Base-by-base conservation (phyloP, 1,140 invertebrate genomes). In the Hestina assimilis region DNA sequence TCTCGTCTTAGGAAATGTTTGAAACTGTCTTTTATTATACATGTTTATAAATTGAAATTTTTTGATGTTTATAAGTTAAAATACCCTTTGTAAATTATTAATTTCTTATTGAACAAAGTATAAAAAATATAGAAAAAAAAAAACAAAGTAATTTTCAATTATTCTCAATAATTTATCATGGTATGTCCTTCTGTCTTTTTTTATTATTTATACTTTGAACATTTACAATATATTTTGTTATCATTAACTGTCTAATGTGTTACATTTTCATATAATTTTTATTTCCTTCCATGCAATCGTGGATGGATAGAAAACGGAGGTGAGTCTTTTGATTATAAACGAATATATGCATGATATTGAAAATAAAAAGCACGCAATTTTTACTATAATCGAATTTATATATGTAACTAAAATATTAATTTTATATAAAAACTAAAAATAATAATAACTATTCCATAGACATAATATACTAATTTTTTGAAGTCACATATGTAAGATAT, bases 301-400 rank as follows among this genome's bases (percentile, higher is more conserved):
- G 72, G 72, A 75, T 46, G 70, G 63, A 75, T 70, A 86, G 83
- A 86, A 66, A 86, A 86, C 52, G 83, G 83, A 79, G 83, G 83
- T 86, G 72, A 83, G 83, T 83, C 67, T 45, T 42, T 19, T 38
- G 23, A 17, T 43, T 48, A 43, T 35, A 41, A 50, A 23, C n/a
- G 28, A n/a, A n/a, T 6, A n/a, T 35, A n/a, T 26, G 41, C 42
- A 46, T 55, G 41, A 26, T 45, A 33, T 12, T 42, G 7, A 17
- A 17, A 12, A 9, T 45, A 58, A 48, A 28, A 19, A 38, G 24
- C 12, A 21, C 41, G 20, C 29, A 3, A 33, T 53, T 29, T 11
- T 31, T 6, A 31, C 2, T 31, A 31, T 31, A 9, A 8, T 28
- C 21, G 3, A 3, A 23, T 6, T 3, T 23, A 23, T 6, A 23